Evolutionary conservation across 2,888 invertebrate species (phyloP).

Genomic region (Nysson spinosus): DNA sequence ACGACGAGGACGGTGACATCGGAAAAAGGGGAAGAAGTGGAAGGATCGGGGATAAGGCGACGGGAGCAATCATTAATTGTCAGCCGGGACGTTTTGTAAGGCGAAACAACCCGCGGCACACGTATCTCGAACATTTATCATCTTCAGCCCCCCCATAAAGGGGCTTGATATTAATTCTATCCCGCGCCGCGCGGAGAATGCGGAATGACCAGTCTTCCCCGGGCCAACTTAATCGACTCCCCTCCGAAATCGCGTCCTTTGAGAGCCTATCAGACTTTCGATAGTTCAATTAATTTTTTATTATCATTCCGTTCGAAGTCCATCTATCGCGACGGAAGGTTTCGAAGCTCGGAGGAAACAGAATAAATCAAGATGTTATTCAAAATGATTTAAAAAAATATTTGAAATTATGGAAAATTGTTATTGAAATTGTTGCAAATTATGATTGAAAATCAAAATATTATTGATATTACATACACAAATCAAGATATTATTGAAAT

Average conservation of each 20-base stretch:
- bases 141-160: not conserved
- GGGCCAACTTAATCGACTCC: not conserved
- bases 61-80: slow-evolving; percentile 1
- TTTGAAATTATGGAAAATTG: too few relatives aligned
- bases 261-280: slow-evolving; percentile 4
- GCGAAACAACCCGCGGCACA: slow-evolving; percentile 13
- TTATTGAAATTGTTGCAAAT: too few relatives aligned
- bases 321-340: too few relatives aligned
- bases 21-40: not conserved
- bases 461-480: too few relatives aligned
- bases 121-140: slow-evolving; percentile 6
- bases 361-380: too few relatives aligned
- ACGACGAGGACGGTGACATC: not conserved
- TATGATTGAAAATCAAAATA: too few relatives aligned
- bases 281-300: slow-evolving; percentile 13
- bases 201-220: not conserved
- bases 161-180: slow-evolving; percentile 21
- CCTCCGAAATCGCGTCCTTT: not conserved
- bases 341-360: too few relatives aligned
- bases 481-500: too few relatives aligned
- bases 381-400: too few relatives aligned
- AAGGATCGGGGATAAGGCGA: too few relatives aligned
- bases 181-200: not conserved
- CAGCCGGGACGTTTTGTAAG: not conserved
- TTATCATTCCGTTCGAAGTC: too few relatives aligned